Evolutionary conservation across 2,113 vertebrate genomes (phyloP).

Genomic region (Atlantisia rogersi): DNA sequence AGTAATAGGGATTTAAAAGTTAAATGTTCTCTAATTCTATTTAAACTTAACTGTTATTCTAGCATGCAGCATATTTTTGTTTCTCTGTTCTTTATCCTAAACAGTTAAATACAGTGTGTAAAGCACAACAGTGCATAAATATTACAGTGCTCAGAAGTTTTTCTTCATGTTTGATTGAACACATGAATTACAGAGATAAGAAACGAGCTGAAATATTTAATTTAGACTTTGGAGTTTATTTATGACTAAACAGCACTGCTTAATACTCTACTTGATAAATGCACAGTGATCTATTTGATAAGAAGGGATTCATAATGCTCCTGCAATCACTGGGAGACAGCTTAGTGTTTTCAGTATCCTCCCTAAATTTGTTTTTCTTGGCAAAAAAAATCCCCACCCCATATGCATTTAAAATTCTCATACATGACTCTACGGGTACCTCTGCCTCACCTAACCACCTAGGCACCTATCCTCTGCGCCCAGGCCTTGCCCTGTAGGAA

Average conservation of each 20-base stretch:
- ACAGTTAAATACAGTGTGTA: not conserved
- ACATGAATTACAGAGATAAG: not conserved
- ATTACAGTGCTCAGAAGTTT: not conserved
- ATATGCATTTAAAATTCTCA: not conserved
- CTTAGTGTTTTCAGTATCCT: not conserved
- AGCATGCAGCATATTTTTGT: not conserved
- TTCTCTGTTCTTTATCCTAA: not conserved
- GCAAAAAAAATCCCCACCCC: rapidly evolving
- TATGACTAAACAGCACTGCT: not conserved
- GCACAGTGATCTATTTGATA: not conserved
- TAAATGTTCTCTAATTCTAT: not conserved
- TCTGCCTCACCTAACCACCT: not conserved
- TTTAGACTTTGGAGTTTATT: not conserved
- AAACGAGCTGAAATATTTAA: not conserved
- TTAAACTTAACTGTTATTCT: not conserved
- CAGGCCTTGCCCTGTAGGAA: rapidly evolving
- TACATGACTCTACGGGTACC: not conserved
- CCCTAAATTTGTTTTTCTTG: not conserved
- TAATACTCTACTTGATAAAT: not conserved
- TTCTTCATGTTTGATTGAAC: not conserved
- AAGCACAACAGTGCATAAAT: not conserved
- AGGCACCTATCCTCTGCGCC: not conserved
- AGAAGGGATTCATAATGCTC: not conserved
- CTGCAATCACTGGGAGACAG: not conserved
- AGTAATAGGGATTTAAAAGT: not conserved